These are phyloP conservation scores for Thalassaphorura encarpata DNA, from an alignment of 1,140 invertebrate genomes.

Conservation along the genomic window DNA sequence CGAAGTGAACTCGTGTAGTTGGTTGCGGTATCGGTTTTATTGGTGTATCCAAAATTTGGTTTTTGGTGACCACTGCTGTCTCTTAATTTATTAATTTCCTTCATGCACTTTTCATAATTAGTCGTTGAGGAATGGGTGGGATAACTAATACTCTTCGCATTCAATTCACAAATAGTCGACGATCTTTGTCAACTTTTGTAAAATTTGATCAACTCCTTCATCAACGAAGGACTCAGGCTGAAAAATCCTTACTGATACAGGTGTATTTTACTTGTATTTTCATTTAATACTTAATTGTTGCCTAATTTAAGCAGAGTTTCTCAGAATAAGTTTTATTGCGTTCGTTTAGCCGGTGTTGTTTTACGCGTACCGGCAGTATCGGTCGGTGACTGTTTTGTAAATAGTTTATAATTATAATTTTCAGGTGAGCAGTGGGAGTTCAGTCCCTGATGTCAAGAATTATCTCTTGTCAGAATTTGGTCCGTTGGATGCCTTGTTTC, in stretches of 20 bases:
- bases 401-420: too few relatives aligned
- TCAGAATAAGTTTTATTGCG: neutral
- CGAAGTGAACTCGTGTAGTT: too few relatives aligned
- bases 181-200: conserved; percentile 3
- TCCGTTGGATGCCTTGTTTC: conserved; percentile 10
- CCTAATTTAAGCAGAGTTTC: neutral
- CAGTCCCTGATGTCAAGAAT: conserved; percentile 9
- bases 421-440: conserved; percentile 9
- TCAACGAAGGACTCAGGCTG: conserved; percentile 16
- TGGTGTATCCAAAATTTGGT: too few relatives aligned
- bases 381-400: too few relatives aligned
- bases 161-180: too few relatives aligned
- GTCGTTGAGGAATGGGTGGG: neutral
- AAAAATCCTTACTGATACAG: conserved; percentile 29
- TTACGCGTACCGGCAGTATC: neutral
- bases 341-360: neutral
- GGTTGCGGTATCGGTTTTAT: too few relatives aligned
- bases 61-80: too few relatives aligned
- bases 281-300: neutral
- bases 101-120: too few relatives aligned
- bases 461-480: conserved; percentile 23
- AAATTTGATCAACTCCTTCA: conserved; percentile 18
- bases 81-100: too few relatives aligned
- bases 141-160: too few relatives aligned
- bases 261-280: conserved; percentile 3